phyloP scores from a whole-genome alignment of 1,140 invertebrate genomes.

The Orius laevigatus region DNA sequence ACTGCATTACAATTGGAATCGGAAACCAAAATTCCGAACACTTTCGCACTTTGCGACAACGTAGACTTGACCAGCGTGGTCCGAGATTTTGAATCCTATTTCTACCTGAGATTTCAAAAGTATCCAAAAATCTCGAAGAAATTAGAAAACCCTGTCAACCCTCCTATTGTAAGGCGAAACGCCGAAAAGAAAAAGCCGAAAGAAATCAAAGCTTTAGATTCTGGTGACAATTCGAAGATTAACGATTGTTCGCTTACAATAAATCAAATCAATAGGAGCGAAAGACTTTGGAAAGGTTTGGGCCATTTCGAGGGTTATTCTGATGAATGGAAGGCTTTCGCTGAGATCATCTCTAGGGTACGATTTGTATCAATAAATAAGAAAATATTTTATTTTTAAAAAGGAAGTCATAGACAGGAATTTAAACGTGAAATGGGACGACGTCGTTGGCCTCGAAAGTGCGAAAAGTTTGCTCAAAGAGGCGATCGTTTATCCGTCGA shows the following conservation, averaged over 20 bases:
- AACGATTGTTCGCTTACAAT: no score
- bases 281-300: conserved; percentile 27
- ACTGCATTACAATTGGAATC: conserved; percentile 26
- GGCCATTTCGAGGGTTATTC: conserved; percentile 27
- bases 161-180: neutral
- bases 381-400: no score
- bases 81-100: conserved; percentile 77
- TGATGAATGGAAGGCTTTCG: conserved; percentile 35
- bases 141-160: neutral
- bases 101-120: conserved; percentile 68
- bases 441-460: conserved; percentile 55
- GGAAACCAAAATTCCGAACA: conserved; percentile 52
- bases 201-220: no score
- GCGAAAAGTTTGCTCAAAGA: conserved; percentile 78
- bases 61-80: conserved; percentile 74
- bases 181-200: no score
- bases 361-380: no score
- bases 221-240: no score
- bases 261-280: conserved; percentile 5
- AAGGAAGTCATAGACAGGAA: conserved; percentile 49
- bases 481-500: conserved; percentile 68
- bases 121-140: conserved; percentile 62
- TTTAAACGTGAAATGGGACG: conserved; percentile 47
- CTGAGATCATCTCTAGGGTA: conserved; percentile 34
- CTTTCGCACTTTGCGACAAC: conserved; percentile 74